phyloP scores from a whole-genome alignment of 2,888 invertebrate species.

The Drosophila barbarae region DNA sequence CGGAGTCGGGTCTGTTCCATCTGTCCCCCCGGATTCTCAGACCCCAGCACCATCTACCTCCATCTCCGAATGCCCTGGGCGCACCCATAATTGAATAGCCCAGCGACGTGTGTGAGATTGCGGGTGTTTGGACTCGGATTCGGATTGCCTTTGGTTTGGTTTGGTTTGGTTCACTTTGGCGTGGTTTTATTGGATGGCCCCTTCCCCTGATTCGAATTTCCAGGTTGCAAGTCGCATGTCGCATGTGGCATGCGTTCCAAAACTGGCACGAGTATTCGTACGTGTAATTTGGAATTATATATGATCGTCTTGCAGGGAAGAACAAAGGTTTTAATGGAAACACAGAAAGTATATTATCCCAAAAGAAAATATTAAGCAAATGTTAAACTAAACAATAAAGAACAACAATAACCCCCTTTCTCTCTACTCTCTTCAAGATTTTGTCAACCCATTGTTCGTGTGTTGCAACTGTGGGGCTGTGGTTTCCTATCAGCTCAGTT shows the following conservation, averaged over 20 bases:
- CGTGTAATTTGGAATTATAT: slow-evolving; percentile 57
- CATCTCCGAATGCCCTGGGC: slow-evolving; percentile 47
- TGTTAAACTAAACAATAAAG: background rate
- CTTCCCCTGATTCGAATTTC: background rate
- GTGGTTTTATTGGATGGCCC: slow-evolving; percentile 18
- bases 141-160: slow-evolving; percentile 45
- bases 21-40: background rate
- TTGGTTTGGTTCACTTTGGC: slow-evolving; percentile 17
- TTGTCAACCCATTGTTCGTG: background rate
- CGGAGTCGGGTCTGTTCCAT: slow-evolving; percentile 31
- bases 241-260: background rate
- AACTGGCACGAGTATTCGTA: slow-evolving; percentile 56
- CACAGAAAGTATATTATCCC: background rate
- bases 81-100: slow-evolving; percentile 72
- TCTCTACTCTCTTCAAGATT: background rate
- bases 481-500: slow-evolving; percentile 23
- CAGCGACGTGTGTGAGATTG: slow-evolving; percentile 57
- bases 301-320: slow-evolving; percentile 48
- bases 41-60: slow-evolving; percentile 5
- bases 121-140: slow-evolving; percentile 58
- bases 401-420: background rate
- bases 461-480: slow-evolving; percentile 1
- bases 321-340: background rate
- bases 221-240: slow-evolving; percentile 32
- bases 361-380: background rate